Evolutionary conservation across 2,797 vertebrate genomes (phyloP).

Genomic region (Salmo trutta): DNA sequence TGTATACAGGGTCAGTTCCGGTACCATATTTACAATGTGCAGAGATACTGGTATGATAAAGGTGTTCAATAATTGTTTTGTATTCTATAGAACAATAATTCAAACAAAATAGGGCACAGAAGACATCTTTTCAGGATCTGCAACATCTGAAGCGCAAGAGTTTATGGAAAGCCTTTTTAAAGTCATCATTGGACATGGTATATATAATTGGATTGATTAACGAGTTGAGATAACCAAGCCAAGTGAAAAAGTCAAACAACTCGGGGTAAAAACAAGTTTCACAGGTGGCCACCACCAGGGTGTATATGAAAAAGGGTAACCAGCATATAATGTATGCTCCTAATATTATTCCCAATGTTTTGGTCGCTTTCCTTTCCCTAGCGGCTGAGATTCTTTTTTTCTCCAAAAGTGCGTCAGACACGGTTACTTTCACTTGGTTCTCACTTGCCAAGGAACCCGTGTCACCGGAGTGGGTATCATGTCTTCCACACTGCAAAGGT

Average conservation of each 20-base stretch:
- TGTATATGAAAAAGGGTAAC: constrained; percentile 98
- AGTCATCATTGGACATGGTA: constrained; percentile 98
- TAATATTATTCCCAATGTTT: constrained; percentile 95
- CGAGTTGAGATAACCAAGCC: constrained; percentile 97
- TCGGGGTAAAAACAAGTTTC: constrained; percentile 84
- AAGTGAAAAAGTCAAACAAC: constrained; percentile 96
- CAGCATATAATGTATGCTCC: constrained; percentile 97
- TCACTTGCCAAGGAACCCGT: constrained; percentile 85
- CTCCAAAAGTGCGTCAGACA: constrained; percentile 93
- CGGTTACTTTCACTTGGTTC: constrained; percentile 92
- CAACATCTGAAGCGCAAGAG: constrained; percentile 88
- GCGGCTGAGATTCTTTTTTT: constrained; percentile 96
- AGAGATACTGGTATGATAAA: no score
- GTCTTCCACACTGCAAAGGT: constrained; percentile 79
- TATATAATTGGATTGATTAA: constrained; percentile 98
- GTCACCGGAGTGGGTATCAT: constrained; percentile 83
- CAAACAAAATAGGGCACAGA: not conserved
- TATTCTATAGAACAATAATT: not conserved
- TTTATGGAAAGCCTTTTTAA: constrained; percentile 98
- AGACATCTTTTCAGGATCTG: constrained; percentile 45
- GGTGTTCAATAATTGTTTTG: no score
- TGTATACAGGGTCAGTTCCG: no score
- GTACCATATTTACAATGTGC: no score
- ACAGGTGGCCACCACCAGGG: constrained; percentile 72
- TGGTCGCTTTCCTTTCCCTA: constrained; percentile 94